Base-by-base conservation (phyloP, 2,888 invertebrate species). In the Acrobasis repandana region DNA sequence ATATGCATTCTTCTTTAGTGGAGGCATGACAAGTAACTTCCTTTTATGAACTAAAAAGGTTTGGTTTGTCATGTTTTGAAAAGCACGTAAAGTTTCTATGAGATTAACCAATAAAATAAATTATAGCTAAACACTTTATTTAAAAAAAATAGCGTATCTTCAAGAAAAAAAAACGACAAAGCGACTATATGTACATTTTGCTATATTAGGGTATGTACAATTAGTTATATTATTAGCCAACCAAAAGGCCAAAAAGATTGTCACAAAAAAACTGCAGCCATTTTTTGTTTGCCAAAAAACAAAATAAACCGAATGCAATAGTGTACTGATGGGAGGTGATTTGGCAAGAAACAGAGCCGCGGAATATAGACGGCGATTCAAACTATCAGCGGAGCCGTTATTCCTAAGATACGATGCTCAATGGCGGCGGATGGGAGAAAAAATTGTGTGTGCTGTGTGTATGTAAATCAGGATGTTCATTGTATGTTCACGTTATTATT, bases 301-400 rank as follows among this genome's bases (percentile, higher is more conserved):
- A 70, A 72, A 68, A 73, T 67, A 70, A 74, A 71, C 63, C 51
- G 62, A 68, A 60, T 60, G 65, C 67, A 70, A 73, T 70, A 67
- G 67, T 63, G 58, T 63, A 67, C 63, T 70, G 70, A 72, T 72
- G 66, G 67, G 63, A 64, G 73, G 72, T 72, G 72, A 74, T 76
- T 76, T 76, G 75, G 75, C 75, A 75, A 64, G 62, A 18, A 54
- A 54, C 54, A 54, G 38, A 54, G 54, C 38, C 54, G 10, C 20
- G 20, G 54, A 54, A 54, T 54, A 54, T 54, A 38, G 9, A 38
- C 11, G 54, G 34, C 38, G 54, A 54, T 54, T 54, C 54, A 38
- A 54, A 54, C 54, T 54, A 38, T 54, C 38, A 38, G 10, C 54
- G 38, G 11, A 8, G 54, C 38, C 54, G 54, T 54, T 54, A 14